Percentiles rank a stretch among this genome's conserved stretches.
phyloP scores from a whole-genome alignment of 2,797 vertebrate species.

The Crenuchus spilurus region DNA sequence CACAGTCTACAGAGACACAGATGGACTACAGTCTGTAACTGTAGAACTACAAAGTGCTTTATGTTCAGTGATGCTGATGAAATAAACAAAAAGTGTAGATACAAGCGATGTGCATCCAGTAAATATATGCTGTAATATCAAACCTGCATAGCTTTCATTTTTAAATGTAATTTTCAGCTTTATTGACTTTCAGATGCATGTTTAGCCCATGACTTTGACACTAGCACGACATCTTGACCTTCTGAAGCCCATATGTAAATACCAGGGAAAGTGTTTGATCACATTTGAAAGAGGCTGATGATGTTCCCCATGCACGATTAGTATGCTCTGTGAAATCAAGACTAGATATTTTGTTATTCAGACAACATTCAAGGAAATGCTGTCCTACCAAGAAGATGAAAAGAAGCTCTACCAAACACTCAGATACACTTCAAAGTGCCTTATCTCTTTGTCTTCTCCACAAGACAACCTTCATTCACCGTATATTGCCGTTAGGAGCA shows the following conservation, averaged over 20 bases:
- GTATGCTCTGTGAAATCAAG: not conserved
- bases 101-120: too few relatives aligned
- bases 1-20: too few relatives aligned
- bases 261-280: not conserved
- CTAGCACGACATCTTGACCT: not conserved
- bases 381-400: not conserved
- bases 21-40: too few relatives aligned
- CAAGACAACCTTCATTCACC: not conserved
- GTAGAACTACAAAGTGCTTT: too few relatives aligned
- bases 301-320: not conserved
- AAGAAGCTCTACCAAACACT: constrained; percentile 1
- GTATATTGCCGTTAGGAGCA: not conserved
- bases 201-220: not conserved
- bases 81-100: too few relatives aligned
- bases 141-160: too few relatives aligned
- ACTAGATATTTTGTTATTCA: not conserved
- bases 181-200: not conserved
- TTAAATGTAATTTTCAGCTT: not conserved
- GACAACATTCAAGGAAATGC: not conserved
- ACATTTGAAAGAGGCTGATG: not conserved
- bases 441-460: not conserved
- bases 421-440: not conserved
- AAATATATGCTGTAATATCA: too few relatives aligned
- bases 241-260: not conserved
- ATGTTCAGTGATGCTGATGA: too few relatives aligned